Evolutionary conservation across 2,113 vertebrate genomes (phyloP), one percentile per base, ranked within the genome.

Genomic region (Holacanthus passer): DNA sequence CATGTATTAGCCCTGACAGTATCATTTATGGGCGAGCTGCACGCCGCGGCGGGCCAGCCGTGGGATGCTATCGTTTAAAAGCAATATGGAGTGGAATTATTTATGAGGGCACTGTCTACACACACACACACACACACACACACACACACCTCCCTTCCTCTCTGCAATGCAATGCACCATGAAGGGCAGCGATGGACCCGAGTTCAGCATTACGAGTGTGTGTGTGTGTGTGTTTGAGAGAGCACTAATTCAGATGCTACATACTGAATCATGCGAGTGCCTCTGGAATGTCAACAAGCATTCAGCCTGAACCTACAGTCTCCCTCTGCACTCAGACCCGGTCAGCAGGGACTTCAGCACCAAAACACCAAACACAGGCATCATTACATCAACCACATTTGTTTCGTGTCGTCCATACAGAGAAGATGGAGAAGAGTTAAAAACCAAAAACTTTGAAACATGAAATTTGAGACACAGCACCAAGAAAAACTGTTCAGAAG

Each of bases 41-140:
- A 82, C 62, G 47, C 77, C 52, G 64, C 74, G 78, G 70, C 73
- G 66, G 86, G 84, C 77, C 88, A 48, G 86, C 79, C 77, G 77
- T 62, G 88, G 89, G 89, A 91, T 73, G 89, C 91, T 93, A 91
- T 90, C 89, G 88, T 93, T 93, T 94, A 90, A 93, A 93, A 91
- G 91, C 89, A 93, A 89, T 87, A 93, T 89, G 84, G 90, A 93
- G 85, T 53, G 65, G 90, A 91, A 91, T 92, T 88, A 92, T 93
- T 92, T 91, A 92, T 91, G 90, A 91, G 85, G 72, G 43, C 85
- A 78, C 24, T 12, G 53, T 81, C 74, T 73, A 7, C 77, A 41
- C 62, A 59, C 73, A 65, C 64, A 72, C 45, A 63, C 62, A 45
- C 65, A 81, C 67, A 59, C 58, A 71, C 45, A 32, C 69, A 68